Evolutionary conservation across 2,113 vertebrate species (phyloP).

Genomic region (Nothoprocta pentlandii): DNA sequence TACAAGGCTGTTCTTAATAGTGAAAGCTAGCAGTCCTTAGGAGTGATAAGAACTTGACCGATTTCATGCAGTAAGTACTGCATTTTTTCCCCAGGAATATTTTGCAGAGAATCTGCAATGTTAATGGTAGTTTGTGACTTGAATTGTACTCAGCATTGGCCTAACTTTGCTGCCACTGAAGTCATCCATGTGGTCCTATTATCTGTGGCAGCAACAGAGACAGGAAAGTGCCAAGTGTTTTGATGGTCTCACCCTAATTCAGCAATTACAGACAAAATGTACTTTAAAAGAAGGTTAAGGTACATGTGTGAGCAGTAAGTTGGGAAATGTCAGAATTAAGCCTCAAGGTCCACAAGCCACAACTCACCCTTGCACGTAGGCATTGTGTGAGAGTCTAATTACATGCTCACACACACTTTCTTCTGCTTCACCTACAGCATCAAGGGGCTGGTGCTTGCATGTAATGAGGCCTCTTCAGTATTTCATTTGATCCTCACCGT

Average conservation of each 20-base stretch:
- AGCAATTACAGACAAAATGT: background rate
- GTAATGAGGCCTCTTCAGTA: background rate
- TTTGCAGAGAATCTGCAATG: background rate
- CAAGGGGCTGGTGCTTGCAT: background rate
- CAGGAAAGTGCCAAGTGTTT: background rate
- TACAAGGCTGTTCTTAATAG: conserved; percentile 18
- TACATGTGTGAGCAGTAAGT: background rate
- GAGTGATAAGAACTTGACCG: background rate
- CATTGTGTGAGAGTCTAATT: background rate
- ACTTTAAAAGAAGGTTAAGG: background rate
- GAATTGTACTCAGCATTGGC: background rate
- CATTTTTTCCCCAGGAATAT: background rate
- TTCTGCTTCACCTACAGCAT: background rate
- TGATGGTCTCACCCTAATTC: background rate
- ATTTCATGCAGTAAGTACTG: background rate
- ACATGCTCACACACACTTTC: background rate
- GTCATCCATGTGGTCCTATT: background rate
- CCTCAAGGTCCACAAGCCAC: background rate
- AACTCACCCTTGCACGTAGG: background rate
- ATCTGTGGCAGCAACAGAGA: background rate
- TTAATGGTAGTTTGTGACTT: background rate
- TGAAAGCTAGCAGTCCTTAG: conserved; percentile 28
- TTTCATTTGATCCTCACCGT: background rate
- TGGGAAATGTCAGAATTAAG: background rate
- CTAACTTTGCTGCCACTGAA: background rate